Percentiles rank a stretch among this genome's conserved stretches.
phyloP scores from a whole-genome alignment of 2,797 vertebrate genomes.

The Lycodopsis pacificus region DNA sequence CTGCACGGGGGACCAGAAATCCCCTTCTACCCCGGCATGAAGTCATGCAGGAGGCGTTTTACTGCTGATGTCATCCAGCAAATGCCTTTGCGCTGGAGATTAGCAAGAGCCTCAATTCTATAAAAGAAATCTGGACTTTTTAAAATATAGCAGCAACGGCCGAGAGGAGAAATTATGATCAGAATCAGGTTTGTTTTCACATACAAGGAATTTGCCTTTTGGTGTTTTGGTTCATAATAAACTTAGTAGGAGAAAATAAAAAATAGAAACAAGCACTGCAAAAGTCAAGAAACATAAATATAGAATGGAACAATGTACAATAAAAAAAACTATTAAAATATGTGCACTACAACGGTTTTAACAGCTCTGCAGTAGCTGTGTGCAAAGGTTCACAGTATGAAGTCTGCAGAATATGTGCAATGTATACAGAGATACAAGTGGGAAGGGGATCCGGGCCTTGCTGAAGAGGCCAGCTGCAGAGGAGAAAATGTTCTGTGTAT shows the following conservation, averaged over 20 bases:
- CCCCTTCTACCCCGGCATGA: conserved; percentile 46
- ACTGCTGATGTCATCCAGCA: conserved; percentile 48
- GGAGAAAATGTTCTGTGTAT: neutral
- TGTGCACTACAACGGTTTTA: neutral
- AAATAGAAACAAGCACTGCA: neutral
- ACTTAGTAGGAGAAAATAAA: neutral
- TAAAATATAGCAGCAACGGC: neutral
- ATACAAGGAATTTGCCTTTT: neutral
- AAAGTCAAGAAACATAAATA: neutral
- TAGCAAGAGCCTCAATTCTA: neutral
- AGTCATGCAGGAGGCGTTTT: conserved; percentile 47
- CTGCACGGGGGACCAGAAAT: conserved; percentile 49
- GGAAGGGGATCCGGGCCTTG: too few relatives aligned
- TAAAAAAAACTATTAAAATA: neutral
- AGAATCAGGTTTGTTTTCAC: neutral
- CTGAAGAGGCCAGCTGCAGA: neutral
- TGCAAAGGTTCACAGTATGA: neutral
- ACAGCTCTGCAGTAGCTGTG: neutral
- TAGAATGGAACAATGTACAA: neutral
- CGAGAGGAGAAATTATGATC: neutral
- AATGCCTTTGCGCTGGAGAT: neutral
- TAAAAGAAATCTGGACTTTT: too few relatives aligned
- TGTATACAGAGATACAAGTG: neutral
- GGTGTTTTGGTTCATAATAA: neutral
- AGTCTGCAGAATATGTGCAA: neutral